Percentiles rank a stretch among this genome's conserved stretches.
phyloP scores from a whole-genome alignment of 2,888 invertebrate species.

The Carpatolechia fugitivella region DNA sequence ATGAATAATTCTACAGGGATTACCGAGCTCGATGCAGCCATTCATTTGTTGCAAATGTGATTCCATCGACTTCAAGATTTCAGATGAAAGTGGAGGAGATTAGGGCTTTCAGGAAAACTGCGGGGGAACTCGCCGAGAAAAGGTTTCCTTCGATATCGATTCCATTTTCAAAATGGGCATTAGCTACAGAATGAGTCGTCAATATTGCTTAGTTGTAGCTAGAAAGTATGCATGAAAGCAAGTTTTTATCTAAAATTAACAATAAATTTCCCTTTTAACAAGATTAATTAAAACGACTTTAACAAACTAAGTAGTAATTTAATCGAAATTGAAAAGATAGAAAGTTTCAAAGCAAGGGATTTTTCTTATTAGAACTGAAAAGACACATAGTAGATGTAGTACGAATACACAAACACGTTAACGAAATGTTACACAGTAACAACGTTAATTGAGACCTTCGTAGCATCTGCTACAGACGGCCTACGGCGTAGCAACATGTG shows the following conservation, averaged over 20 bases:
- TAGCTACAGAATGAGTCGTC: no score
- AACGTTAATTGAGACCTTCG: constrained; percentile 18
- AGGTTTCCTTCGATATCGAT: background rate
- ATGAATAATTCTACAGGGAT: constrained; percentile 47
- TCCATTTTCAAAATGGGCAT: background rate
- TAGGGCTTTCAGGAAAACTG: background rate
- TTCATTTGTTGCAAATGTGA: constrained; percentile 26
- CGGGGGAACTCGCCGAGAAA: background rate
- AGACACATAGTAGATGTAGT: no score
- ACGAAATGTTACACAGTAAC: constrained; percentile 1
- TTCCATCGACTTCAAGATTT: constrained; percentile 18
- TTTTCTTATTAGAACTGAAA: no score
- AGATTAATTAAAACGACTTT: no score
- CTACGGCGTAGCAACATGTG: constrained; percentile 26
- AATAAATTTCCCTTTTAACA: no score
- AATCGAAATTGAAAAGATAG: no score
- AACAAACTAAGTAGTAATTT: no score
- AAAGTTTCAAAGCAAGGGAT: no score
- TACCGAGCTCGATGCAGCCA: constrained; percentile 23
- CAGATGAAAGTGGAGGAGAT: constrained; percentile 16
- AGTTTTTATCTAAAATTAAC: no score
- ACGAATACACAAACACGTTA: no score
- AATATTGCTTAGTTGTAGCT: no score
- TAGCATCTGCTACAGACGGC: constrained; percentile 32
- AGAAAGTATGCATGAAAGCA: no score